Evolutionary conservation across 2,888 invertebrate genomes (phyloP), one percentile per base, ranked within the genome.

Genomic region (Caenorhabditis virilis): DNA sequence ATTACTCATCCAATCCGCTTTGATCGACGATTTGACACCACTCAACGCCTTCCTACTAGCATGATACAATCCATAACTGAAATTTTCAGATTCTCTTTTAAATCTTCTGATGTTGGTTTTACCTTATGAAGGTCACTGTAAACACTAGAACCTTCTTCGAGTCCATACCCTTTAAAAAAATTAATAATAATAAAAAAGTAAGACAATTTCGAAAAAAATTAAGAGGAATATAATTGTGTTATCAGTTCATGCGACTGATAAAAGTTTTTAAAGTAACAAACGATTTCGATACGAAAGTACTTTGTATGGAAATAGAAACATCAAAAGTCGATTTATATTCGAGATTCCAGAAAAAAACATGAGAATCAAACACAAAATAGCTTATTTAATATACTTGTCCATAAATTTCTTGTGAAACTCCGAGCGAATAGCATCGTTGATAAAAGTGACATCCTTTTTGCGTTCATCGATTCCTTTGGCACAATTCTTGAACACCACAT

Each of bases 351-450:
- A 53, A 46, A 38, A 47, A 54, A 7, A 26, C 5, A 6, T 27
- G 25, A 47, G 25, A 38, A 39, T 26, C 5, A 22, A 23, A 42
- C 18, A 38, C 42, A 46, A 25, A 39, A 26, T 13, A 13, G 36
- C 66, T 77, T 68, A 98, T 86, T 98, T 97, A 2, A 98, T 93
- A 87, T 99, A 99, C 86, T 98, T 98, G 82, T 97, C 95, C 98
- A 99, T 99, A 84, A 99, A 99, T 85, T 97, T 97, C 83, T 93
- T 91, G 85, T 99, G 98, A 84, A 99, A 99, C 84, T 98, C 97
- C 41, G 95, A 97, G 73, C 98, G 89, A 54, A 99, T 86, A 0
- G 95, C 94, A 84, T 99, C 98, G 85, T 99, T 99, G 65, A 99
- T 94, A 83, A 98, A 99, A 23, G 90, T 89, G 71, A 90, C 90